phyloP scores from a whole-genome alignment of 1,140 invertebrate genomes.

The Drosophila erecta region DNA sequence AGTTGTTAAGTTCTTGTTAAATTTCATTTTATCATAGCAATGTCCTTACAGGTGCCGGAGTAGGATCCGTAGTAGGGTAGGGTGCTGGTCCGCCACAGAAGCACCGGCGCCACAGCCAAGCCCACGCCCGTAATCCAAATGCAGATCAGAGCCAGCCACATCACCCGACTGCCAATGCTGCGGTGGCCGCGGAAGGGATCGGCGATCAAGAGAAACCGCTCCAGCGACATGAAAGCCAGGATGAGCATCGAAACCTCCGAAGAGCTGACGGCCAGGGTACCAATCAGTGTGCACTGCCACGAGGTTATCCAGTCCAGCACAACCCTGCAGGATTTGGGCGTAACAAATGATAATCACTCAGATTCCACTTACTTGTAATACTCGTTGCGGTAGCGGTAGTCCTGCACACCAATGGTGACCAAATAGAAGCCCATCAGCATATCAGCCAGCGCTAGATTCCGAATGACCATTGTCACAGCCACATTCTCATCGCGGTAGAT shows the following conservation, averaged over 20 bases:
- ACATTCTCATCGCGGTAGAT: constrained; percentile 87
- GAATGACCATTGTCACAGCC: constrained; percentile 88
- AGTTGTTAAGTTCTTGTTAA: background rate
- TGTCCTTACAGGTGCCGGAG: constrained; percentile 86
- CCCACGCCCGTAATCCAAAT: constrained; percentile 89
- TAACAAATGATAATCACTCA: too few species aligned
- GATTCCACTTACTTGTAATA: constrained; percentile 86
- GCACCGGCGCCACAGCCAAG: constrained; percentile 88
- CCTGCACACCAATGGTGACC: constrained; percentile 89
- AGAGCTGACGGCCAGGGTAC: constrained; percentile 89
- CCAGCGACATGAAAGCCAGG: constrained; percentile 91
- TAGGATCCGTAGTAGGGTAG: constrained; percentile 88
- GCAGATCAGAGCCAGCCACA: constrained; percentile 83
- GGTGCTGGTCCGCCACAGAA: constrained; percentile 88
- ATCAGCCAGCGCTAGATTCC: constrained; percentile 91
- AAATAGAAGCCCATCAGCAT: constrained; percentile 92
- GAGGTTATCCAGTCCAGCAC: constrained; percentile 90
- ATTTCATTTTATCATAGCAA: background rate
- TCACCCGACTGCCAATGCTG: constrained; percentile 86
- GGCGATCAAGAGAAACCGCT: constrained; percentile 90
- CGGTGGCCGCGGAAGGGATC: constrained; percentile 88
- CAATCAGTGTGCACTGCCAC: constrained; percentile 88
- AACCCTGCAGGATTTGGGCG: constrained; percentile 60
- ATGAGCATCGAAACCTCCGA: constrained; percentile 91
- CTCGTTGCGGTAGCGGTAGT: constrained; percentile 87